phyloP scores from a whole-genome alignment of 2,113 vertebrate species.

The Aphyosemion australe region DNA sequence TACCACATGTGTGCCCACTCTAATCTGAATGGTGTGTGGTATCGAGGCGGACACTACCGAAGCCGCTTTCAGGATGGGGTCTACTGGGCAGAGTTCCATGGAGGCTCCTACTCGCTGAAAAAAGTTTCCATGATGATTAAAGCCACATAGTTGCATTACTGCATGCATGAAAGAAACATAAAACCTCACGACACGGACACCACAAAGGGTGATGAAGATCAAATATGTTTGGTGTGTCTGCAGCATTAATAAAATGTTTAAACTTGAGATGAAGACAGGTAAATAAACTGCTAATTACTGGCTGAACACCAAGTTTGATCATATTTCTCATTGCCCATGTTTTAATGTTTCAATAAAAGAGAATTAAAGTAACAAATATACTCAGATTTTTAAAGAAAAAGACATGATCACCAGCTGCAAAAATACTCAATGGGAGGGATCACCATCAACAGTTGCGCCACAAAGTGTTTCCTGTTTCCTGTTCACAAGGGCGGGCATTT shows the following conservation, averaged over 20 bases:
- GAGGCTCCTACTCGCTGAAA: constrained; percentile 89
- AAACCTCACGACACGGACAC: not conserved
- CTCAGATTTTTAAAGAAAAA: not conserved
- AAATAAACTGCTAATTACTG: too few species aligned
- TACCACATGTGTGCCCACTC: constrained; percentile 93
- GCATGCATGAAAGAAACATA: not conserved
- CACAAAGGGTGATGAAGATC: not conserved
- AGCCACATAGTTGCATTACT: constrained; percentile 49
- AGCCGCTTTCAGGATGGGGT: constrained; percentile 90
- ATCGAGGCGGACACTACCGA: constrained; percentile 88
- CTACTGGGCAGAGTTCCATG: constrained; percentile 91
- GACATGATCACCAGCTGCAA: not conserved
- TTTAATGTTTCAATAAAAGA: not conserved
- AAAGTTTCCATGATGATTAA: constrained; percentile 87
- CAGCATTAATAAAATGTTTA: not conserved
- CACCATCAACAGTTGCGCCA: not conserved
- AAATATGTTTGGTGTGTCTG: constrained; percentile 1
- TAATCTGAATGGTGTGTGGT: constrained; percentile 92
- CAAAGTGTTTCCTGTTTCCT: constrained; percentile 30
- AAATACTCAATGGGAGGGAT: not conserved
- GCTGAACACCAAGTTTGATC: too few species aligned
- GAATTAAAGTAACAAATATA: not conserved
- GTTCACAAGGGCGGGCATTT: constrained; percentile 24
- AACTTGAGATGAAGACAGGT: too few species aligned
- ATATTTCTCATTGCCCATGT: too few species aligned